These are phyloP conservation scores for Calameuta idolon DNA, from an alignment of 2,888 invertebrate genomes.

Conservation along the genomic window DNA sequence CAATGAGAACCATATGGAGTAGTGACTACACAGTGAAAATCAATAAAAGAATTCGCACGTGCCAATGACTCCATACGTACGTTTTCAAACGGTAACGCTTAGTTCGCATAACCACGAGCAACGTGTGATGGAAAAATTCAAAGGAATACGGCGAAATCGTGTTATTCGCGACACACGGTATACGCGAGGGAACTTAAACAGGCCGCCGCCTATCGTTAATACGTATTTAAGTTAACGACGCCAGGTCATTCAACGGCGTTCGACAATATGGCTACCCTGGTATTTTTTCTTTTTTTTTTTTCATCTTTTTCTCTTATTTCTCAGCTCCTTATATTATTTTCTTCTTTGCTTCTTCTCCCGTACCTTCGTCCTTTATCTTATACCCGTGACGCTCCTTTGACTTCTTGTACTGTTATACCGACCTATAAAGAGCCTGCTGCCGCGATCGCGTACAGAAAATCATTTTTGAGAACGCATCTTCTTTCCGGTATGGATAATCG, in stretches of 20 bases:
- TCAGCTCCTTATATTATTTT: background rate
- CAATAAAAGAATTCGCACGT: background rate
- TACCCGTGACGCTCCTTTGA: background rate
- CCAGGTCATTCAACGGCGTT: background rate
- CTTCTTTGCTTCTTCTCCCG: background rate
- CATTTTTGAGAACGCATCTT: background rate
- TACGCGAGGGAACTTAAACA: background rate
- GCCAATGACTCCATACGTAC: background rate
- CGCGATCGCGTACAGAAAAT: background rate
- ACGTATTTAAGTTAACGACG: conserved; percentile 12
- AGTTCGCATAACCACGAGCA: background rate
- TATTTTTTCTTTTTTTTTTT: no score
- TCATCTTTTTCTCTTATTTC: no score
- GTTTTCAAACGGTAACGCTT: background rate
- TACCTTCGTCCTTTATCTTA: background rate
- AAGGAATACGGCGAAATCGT: background rate
- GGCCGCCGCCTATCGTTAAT: conserved; percentile 2
- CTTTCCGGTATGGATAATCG: no score
- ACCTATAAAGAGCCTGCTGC: background rate
- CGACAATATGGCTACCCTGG: background rate
- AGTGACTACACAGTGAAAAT: background rate
- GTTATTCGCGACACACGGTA: background rate
- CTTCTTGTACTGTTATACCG: background rate
- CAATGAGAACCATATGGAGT: background rate
- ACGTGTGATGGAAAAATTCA: background rate